phyloP scores from a whole-genome alignment of 2,797 vertebrate species.

The Sebastolobus altivelis region DNA sequence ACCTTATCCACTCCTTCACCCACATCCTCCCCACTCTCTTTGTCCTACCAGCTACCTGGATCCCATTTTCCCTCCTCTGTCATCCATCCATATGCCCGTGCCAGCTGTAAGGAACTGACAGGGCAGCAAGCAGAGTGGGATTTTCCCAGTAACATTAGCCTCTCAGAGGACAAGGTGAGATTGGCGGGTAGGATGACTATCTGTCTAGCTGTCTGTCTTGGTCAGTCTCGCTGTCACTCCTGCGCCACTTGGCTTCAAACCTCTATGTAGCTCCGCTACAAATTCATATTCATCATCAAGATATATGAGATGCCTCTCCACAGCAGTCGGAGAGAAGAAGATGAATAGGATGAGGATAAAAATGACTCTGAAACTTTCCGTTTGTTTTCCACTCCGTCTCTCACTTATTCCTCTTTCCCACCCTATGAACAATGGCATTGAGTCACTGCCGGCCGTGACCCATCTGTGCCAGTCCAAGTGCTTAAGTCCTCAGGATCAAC shows the following conservation, averaged over 20 bases:
- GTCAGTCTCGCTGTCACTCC: slow-evolving; percentile 69
- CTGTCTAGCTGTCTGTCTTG: slow-evolving; percentile 74
- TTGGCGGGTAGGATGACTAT: slow-evolving; percentile 71
- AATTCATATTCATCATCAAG: slow-evolving; percentile 55
- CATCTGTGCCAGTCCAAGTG: slow-evolving; percentile 39
- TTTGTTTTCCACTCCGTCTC: slow-evolving; percentile 57
- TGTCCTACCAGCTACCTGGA: slow-evolving; percentile 45
- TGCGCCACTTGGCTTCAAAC: slow-evolving; percentile 50
- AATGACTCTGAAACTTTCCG: slow-evolving; percentile 55
- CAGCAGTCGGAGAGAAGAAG: slow-evolving; percentile 45
- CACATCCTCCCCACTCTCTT: slow-evolving; percentile 52
- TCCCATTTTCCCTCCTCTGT: slow-evolving; percentile 64
- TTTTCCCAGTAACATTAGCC: slow-evolving; percentile 82
- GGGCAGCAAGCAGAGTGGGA: slow-evolving; percentile 63
- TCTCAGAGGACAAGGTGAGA: slow-evolving; percentile 76
- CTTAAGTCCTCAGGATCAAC: slow-evolving; percentile 43
- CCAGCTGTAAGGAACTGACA: slow-evolving; percentile 70
- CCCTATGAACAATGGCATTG: slow-evolving; percentile 62
- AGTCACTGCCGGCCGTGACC: slow-evolving; percentile 55
- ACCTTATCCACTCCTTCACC: slow-evolving; percentile 32
- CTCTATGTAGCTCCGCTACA: slow-evolving; percentile 15
- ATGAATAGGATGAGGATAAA: slow-evolving; percentile 62
- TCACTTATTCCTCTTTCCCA: slow-evolving; percentile 60
- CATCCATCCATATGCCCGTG: slow-evolving; percentile 47
- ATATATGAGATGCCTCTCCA: slow-evolving; percentile 54